Evolutionary conservation across 2,113 vertebrate genomes (phyloP).

Genomic region (Oreotrochilus melanogaster): DNA sequence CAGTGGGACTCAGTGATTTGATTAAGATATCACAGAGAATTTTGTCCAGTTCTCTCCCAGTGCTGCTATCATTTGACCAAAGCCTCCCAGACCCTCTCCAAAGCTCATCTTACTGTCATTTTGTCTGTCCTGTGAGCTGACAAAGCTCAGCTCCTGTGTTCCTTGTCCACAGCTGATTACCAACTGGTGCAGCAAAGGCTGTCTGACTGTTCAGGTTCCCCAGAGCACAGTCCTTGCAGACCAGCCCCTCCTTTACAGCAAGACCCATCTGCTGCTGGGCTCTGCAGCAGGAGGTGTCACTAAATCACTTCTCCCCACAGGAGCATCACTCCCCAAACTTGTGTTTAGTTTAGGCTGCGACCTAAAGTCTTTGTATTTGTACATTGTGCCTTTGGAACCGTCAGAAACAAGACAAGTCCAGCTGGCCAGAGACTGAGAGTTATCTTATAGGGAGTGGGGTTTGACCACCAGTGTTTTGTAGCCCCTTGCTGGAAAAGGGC

Average conservation of each 20-base stretch:
- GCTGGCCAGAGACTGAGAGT: neutral
- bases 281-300: conserved; percentile 55
- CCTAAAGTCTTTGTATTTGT: neutral
- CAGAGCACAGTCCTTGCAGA: conserved; percentile 33
- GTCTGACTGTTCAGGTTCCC: conserved; percentile 37
- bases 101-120: neutral
- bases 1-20: neutral
- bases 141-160: neutral
- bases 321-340: conserved; percentile 5
- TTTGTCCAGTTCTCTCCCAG: neutral
- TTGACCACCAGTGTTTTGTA: fast-evolving
- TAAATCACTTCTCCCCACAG: conserved; percentile 33
- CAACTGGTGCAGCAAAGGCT: conserved; percentile 28
- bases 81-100: neutral
- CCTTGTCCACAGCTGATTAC: neutral
- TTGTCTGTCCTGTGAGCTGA: neutral
- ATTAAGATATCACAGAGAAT: neutral
- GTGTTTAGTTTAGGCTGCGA: neutral
- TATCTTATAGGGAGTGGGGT: neutral
- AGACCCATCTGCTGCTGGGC: conserved; percentile 44
- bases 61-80: neutral
- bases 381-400: neutral
- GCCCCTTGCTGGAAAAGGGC: neutral
- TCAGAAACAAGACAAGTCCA: neutral
- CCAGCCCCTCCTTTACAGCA: conserved; percentile 43